A percentile compares a stretch with the other conserved stretches of the same genome.
Evolutionary conservation across 2,113 vertebrate genomes (phyloP).

Genomic region (Percopsis transmontana): DNA sequence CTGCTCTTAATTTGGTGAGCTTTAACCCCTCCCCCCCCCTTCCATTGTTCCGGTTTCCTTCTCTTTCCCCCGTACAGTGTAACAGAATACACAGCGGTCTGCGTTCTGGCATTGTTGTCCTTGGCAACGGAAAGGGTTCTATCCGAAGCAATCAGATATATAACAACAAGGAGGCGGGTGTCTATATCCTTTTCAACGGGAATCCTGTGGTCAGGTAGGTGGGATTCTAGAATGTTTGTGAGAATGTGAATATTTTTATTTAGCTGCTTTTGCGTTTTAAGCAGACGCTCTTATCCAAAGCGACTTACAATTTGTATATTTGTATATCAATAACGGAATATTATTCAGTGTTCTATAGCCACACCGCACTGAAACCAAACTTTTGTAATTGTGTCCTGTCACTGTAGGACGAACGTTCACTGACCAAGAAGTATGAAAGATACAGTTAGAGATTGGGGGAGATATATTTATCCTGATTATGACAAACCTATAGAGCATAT

Average conservation of each 20-base stretch:
- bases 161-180: constrained; percentile 93
- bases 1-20: neutral
- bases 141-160: constrained; percentile 92
- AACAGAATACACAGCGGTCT: constrained; percentile 92
- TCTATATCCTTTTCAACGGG: constrained; percentile 91
- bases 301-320: too few relatives aligned
- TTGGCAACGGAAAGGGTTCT: constrained; percentile 89
- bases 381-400: too few relatives aligned
- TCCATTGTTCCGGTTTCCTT: constrained; percentile 37
- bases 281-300: too few relatives aligned
- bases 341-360: neutral
- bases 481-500: too few relatives aligned
- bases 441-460: too few relatives aligned
- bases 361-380: too few relatives aligned
- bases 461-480: too few relatives aligned
- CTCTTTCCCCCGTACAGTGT: constrained; percentile 76
- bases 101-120: constrained; percentile 88
- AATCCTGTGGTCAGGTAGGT: constrained; percentile 89
- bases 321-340: too few relatives aligned
- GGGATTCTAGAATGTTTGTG: neutral
- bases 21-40: neutral
- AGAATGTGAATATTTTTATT: neutral
- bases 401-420: too few relatives aligned
- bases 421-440: too few relatives aligned
- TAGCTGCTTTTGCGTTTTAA: neutral